Evolutionary conservation across 1,140 invertebrate genomes (phyloP), one percentile per base, ranked within the genome.

Genomic region (Tribolium madens): DNA sequence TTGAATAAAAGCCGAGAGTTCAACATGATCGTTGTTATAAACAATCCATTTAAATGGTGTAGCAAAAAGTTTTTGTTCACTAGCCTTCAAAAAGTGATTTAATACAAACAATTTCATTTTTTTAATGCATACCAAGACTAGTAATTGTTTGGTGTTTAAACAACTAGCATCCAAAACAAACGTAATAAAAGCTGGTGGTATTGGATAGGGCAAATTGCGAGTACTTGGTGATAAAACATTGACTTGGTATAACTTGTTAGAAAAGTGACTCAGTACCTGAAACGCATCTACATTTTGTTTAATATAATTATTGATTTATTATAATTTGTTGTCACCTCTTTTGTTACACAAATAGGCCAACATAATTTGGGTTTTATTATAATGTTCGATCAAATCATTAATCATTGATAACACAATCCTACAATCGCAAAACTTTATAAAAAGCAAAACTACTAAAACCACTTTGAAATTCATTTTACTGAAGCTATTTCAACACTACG

Each of bases 11-110:
- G 15, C 0, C 3, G 46, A 18, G 4, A n/a, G n/a, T 50, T 21
- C 26, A 14, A 48, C 26, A 12, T 26, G 6, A n/a, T 52, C 17
- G 18, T 42, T 70, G 26, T 57, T 14, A 15, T 46, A 50, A 14
- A 75, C 10, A 17, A 78, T 33, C 64, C 72, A 78, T 71, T 52
- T 70, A 3, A 70, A 75, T 15, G 73, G 72, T 50, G 4, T 60
- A 15, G 13, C n/a, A 36, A 77, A 77, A 0, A 68, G 17, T 7
- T 52, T 53, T 9, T 46, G n/a, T 42, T 18, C 26, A 31, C n/a
- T 33, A n/a, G 69, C 70, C 76, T 77, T 46, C 36, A 73, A 77
- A 57, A 15, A 10, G 5, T 48, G 6, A 46, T 26, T 26, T 6
- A 12, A 57, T 14, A 3, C 0, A 74, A 10, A 31, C 15, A 26